Percentiles rank a stretch among this genome's conserved stretches.
Conservation (phyloP, 2,113 vertebrate genomes). For the Rhipidura dahli region DNA sequence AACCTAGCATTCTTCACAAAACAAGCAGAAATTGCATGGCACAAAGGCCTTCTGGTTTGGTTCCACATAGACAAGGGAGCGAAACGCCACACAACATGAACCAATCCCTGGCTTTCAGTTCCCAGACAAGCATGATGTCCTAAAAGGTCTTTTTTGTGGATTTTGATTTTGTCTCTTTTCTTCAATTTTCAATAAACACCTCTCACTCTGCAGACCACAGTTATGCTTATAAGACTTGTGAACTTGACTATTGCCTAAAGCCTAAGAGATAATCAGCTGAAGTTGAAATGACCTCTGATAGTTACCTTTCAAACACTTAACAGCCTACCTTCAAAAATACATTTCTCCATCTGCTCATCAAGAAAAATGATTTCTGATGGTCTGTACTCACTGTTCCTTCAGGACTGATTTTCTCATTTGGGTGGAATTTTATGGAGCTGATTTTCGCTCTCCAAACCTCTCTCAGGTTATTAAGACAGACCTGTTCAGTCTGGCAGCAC, state of each 20-base stretch:
- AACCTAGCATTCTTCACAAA: neutral
- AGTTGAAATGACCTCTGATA: slow-evolving; percentile 30
- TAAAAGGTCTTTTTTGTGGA: neutral
- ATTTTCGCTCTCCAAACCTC: neutral
- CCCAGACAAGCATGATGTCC: neutral
- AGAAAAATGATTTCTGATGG: slow-evolving; percentile 45
- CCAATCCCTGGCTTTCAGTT: neutral
- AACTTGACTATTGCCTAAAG: neutral
- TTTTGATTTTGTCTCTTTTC: neutral
- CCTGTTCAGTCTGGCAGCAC: neutral
- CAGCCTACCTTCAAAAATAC: slow-evolving; percentile 10
- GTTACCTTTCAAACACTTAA: slow-evolving; percentile 34
- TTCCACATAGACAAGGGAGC: neutral
- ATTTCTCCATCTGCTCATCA: slow-evolving; percentile 33
- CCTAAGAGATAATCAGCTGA: neutral
- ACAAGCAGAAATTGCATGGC: neutral
- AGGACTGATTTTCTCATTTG: slow-evolving; percentile 44
- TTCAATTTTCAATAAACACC: neutral
- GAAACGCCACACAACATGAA: neutral
- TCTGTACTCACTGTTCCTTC: neutral
- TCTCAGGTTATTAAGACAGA: neutral
- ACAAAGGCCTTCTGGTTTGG: neutral
- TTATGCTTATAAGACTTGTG: neutral
- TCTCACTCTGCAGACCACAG: neutral
- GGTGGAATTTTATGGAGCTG: neutral